These are phyloP conservation scores for Hafferia zeledoni DNA, from an alignment of 2,797 vertebrate species.

Conservation along the genomic window DNA sequence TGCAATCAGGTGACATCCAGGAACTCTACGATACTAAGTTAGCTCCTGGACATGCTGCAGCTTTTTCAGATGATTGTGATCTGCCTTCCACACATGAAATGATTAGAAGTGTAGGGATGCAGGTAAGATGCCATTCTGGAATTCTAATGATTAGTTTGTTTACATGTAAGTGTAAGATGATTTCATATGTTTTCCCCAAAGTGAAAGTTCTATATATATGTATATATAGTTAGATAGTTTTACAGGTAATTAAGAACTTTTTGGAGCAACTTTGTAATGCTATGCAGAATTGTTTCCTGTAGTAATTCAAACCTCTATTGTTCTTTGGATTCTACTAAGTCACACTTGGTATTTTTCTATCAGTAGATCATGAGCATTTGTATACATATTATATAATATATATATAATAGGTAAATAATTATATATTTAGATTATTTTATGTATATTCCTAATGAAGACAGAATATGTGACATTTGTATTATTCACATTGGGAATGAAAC, in stretches of 20 bases:
- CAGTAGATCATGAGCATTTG: not conserved
- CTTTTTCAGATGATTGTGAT: constrained; percentile 94
- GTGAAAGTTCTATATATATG: no score
- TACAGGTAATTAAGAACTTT: not conserved
- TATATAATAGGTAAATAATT: no score
- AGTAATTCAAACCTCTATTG: not conserved
- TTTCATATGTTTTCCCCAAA: not conserved
- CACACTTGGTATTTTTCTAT: not conserved
- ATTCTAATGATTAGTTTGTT: not conserved
- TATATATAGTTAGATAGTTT: not conserved
- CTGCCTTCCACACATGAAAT: constrained; percentile 90
- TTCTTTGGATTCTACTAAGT: not conserved
- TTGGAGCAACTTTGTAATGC: not conserved
- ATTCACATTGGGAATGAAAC: not conserved
- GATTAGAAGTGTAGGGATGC: constrained; percentile 91
- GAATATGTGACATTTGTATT: not conserved
- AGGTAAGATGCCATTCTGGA: constrained; percentile 80
- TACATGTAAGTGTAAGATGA: not conserved
- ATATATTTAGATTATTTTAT: no score
- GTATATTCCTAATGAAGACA: not conserved
- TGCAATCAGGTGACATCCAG: constrained; percentile 87
- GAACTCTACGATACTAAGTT: constrained; percentile 87
- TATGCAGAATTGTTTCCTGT: not conserved
- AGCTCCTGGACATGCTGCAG: constrained; percentile 88
- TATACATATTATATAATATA: not conserved